Base-by-base conservation (phyloP, 2,888 invertebrate species). In the Eulithis prunata region DNA sequence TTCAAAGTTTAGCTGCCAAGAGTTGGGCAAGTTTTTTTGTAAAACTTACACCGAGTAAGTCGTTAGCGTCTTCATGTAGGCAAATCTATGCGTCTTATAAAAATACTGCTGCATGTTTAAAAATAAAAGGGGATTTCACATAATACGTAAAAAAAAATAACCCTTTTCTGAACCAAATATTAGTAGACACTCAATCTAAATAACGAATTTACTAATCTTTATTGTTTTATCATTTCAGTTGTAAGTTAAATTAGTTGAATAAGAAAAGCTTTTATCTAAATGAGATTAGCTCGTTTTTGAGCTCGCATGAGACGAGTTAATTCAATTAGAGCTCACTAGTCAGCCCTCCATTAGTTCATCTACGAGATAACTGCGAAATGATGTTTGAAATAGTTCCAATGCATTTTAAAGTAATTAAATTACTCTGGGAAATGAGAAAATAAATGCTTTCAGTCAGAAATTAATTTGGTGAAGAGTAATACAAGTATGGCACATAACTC, bases 21-120 rank as follows among this genome's bases (percentile, higher is more conserved):
- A 73, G 71, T 74, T 78, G 66, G 71, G 38, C 67, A 76, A 77
- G 73, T 45, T 75, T 78, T 77, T 73, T 74, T 71, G 62, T 75
- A 67, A 67, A 74, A 77, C 72, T 74, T 71, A 70, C 66, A 76
- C 68, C 62, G 71, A 62, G 66, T 63, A 64, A 71, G 68, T 73
- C 76, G 78, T 81, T 82, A 76, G 74, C 77, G 75, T 68, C 64
- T 69, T 69, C 65, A 43, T 67, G 66, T 69, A 71, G 45, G 63
- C 51, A 71, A 70, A 71, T 62, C 62, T 69, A 61, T 65, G 55
- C 53, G 56, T 32, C 45, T 63, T 58, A 69, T 62, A 62, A 45
- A 11, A 46, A n/a, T 46, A n/a, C 45, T 3, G 8, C 12, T 32
- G 32, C 32, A 32, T 2, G 21, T 21, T 21, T 21, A 21, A 21